phyloP scores from a whole-genome alignment of 1,140 invertebrate genomes.

The Mycetomoellerius zeteki region DNA sequence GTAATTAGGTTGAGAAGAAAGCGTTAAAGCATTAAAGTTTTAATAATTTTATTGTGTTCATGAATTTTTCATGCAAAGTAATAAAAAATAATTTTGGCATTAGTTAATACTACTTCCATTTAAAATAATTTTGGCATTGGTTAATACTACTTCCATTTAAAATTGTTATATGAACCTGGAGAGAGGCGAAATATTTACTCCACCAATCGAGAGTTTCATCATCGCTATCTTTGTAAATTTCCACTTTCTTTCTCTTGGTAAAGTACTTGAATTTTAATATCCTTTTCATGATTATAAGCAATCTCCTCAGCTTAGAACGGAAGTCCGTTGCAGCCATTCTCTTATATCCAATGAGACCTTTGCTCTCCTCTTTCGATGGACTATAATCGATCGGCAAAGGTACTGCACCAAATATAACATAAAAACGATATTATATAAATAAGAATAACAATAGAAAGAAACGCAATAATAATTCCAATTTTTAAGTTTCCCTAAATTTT shows the following conservation, averaged over 20 bases:
- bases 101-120: background rate
- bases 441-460: background rate
- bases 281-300: conserved; percentile 11
- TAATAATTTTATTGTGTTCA: background rate
- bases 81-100: background rate
- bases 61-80: background rate
- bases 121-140: background rate
- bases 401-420: conserved; percentile 41
- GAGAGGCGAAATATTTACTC: conserved; percentile 92
- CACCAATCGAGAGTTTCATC: conserved; percentile 91
- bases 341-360: conserved; percentile 79
- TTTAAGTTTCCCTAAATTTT: too few relatives aligned
- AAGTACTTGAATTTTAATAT: conserved; percentile 44
- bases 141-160: background rate
- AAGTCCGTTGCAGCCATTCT: conserved; percentile 67
- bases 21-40: background rate
- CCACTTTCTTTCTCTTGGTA: conserved; percentile 42
- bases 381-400: conserved; percentile 75
- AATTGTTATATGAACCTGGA: conserved; percentile 83
- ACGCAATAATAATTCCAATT: too few relatives aligned
- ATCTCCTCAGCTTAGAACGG: conserved; percentile 67
- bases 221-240: conserved; percentile 75
- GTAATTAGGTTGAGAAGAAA: background rate
- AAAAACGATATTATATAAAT: background rate
- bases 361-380: conserved; percentile 75